Evolutionary conservation across 2,113 vertebrate species (phyloP).

Genomic region (Limnothrissa miodon): DNA sequence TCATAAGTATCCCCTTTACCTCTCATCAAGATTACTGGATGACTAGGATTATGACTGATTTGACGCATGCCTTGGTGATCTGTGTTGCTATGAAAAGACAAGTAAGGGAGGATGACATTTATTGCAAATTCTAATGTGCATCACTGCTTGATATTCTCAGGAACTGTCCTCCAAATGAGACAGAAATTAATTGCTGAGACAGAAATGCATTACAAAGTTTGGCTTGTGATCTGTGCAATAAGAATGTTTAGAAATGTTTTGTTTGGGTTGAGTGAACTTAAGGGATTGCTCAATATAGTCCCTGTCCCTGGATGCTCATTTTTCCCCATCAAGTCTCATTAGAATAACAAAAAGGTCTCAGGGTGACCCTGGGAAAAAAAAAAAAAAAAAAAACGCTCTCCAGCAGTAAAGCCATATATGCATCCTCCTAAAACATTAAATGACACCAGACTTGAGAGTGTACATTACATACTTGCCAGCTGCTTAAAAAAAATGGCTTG

Average conservation of each 20-base stretch:
- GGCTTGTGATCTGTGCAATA: not conserved
- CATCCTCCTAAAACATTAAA: not conserved
- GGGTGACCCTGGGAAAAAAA: not conserved
- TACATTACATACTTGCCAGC: not conserved
- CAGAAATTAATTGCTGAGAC: not conserved
- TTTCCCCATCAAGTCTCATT: slow-evolving; percentile 1
- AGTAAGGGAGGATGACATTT: not conserved
- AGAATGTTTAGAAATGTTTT: not conserved
- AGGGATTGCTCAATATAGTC: not conserved
- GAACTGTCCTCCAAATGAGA: not conserved
- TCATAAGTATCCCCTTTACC: not conserved
- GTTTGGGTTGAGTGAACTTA: not conserved
- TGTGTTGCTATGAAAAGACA: not conserved
- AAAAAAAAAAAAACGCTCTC: not conserved
- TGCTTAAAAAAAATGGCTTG: not conserved
- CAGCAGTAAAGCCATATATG: not conserved
- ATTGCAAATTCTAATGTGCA: not conserved
- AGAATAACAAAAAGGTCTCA: not conserved
- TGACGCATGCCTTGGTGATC: not conserved
- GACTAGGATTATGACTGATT: not conserved
- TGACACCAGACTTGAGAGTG: not conserved
- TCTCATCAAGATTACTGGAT: not conserved
- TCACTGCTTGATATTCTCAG: not conserved
- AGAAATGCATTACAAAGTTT: too few species aligned
- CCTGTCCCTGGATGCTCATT: not conserved